phyloP scores from a whole-genome alignment of 2,113 vertebrate species.

The Neogobius melanostomus region DNA sequence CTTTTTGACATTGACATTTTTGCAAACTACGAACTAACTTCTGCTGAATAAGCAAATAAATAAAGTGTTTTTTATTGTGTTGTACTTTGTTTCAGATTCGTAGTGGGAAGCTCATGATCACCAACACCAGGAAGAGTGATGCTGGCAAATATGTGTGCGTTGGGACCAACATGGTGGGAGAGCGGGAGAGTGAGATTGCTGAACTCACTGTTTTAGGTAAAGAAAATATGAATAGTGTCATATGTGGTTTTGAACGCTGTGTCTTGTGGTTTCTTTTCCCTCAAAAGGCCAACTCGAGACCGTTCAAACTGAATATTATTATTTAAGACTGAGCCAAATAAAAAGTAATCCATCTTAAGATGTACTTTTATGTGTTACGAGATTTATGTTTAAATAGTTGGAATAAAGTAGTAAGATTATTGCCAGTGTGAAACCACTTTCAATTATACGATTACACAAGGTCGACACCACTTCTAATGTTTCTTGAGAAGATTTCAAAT shows the following conservation, averaged over 20 bases:
- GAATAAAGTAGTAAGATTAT: not conserved
- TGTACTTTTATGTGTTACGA: not conserved
- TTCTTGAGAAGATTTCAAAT: no score
- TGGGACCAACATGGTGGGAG: conserved; percentile 98
- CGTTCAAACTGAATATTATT: conserved; percentile 38
- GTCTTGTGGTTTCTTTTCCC: conserved; percentile 31
- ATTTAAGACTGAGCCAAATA: not conserved
- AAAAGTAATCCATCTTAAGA: conserved; percentile 1
- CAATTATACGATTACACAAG: not conserved
- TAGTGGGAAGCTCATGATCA: conserved; percentile 98
- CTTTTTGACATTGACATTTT: no score
- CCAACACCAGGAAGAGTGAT: conserved; percentile 94
- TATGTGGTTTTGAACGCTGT: conserved; percentile 12
- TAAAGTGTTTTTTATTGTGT: conserved; percentile 13
- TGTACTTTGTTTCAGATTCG: conserved; percentile 82
- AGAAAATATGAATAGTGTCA: not conserved
- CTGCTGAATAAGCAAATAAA: not conserved
- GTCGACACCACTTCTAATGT: no score
- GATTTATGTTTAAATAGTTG: not conserved
- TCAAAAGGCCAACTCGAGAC: conserved; percentile 21
- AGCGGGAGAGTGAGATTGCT: conserved; percentile 93
- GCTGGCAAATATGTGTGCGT: conserved; percentile 97
- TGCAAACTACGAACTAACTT: no score
- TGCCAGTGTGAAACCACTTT: not conserved
- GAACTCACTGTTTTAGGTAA: conserved; percentile 95